Percentiles rank a stretch among this genome's conserved stretches.
phyloP scores from a whole-genome alignment of 2,888 invertebrate genomes.

The Tribolium freemani region DNA sequence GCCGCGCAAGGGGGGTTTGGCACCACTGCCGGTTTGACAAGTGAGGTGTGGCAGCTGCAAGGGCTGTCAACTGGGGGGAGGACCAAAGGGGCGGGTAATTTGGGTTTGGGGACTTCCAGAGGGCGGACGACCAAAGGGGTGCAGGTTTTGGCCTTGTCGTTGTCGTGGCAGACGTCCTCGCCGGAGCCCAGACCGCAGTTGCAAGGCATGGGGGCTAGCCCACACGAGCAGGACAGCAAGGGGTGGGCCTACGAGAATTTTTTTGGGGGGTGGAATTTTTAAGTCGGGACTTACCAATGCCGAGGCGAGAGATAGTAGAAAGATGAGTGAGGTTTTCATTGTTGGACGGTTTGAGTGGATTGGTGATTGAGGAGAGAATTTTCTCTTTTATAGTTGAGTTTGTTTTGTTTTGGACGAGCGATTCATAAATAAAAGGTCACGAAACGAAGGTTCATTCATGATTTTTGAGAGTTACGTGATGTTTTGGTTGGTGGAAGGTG shows the following conservation, averaged over 20 bases:
- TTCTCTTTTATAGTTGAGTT: constrained; percentile 8
- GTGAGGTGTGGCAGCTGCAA: constrained; percentile 59
- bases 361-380: neutral
- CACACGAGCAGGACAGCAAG: neutral
- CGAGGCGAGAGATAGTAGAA: neutral
- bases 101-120: constrained; percentile 55
- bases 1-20: constrained; percentile 59
- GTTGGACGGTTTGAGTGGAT: neutral
- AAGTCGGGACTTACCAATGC: neutral
- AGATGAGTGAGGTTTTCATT: neutral
- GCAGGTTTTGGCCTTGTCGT: constrained; percentile 36
- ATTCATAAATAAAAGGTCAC: neutral
- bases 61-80: constrained; percentile 59
- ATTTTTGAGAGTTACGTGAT: constrained; percentile 13
- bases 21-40: constrained; percentile 63
- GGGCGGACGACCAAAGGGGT: constrained; percentile 62
- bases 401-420: neutral
- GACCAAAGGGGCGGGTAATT: constrained; percentile 29
- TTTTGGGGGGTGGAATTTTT: neutral
- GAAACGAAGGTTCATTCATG: neutral
- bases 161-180: constrained; percentile 46
- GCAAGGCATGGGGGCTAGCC: constrained; percentile 14
- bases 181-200: constrained; percentile 58
- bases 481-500: constrained; percentile 10
- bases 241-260: constrained; percentile 12